phyloP scores from a whole-genome alignment of 2,113 vertebrate species.

The Actenoides hombroni region DNA sequence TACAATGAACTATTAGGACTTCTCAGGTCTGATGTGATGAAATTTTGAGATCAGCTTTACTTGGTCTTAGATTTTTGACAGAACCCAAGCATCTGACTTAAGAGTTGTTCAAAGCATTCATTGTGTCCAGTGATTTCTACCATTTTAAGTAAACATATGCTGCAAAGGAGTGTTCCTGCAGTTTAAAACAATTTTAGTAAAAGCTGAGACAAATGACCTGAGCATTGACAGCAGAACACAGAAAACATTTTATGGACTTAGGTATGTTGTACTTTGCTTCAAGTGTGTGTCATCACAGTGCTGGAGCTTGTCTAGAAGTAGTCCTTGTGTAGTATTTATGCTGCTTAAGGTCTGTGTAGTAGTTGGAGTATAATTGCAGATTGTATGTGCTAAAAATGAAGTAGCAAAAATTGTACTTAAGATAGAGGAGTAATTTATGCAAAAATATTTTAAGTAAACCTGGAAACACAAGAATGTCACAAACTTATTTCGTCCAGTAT shows the following conservation, averaged over 20 bases:
- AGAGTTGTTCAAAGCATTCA: background rate
- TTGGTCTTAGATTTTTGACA: background rate
- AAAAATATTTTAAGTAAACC: background rate
- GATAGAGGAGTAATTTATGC: background rate
- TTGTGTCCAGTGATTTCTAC: background rate
- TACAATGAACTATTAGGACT: background rate
- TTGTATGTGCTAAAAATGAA: background rate
- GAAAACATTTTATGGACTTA: background rate
- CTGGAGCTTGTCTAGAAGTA: background rate
- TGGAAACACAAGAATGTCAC: background rate
- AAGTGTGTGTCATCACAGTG: background rate
- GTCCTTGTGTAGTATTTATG: background rate
- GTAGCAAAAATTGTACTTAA: background rate
- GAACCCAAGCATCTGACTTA: background rate
- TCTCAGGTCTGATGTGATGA: background rate
- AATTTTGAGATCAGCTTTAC: background rate
- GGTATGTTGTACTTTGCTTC: background rate
- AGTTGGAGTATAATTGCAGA: background rate
- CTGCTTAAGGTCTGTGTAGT: background rate
- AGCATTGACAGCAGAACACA: background rate
- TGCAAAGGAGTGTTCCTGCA: background rate
- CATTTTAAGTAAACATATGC: background rate
- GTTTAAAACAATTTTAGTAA: background rate
- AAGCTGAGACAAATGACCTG: background rate
- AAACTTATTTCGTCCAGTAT: rapidly evolving